Percentiles rank a stretch among this genome's conserved stretches.
Evolutionary conservation across 2,113 vertebrate genomes (phyloP).

Genomic region (Callipepla californica): DNA sequence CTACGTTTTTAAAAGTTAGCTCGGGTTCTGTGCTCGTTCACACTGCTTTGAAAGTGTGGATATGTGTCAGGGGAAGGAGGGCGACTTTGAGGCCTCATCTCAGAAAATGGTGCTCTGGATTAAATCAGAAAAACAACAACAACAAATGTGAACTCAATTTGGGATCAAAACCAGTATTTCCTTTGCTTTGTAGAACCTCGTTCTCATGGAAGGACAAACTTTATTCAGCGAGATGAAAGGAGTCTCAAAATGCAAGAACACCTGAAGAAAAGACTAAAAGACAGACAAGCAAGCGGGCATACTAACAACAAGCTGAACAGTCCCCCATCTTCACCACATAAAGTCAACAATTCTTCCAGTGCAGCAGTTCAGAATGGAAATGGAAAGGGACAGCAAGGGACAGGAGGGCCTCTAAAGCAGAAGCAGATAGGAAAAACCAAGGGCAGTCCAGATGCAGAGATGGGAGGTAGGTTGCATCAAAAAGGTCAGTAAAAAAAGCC

Average conservation of each 20-base stretch:
- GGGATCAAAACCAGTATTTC: not conserved
- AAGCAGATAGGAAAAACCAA: conserved; percentile 76
- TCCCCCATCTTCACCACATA: conserved; percentile 76
- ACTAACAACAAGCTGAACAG: conserved; percentile 75
- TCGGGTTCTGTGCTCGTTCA: not conserved
- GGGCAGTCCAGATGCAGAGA: conserved; percentile 62
- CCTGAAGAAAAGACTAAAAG: conserved; percentile 81
- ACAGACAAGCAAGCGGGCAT: conserved; percentile 72
- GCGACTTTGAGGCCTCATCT: no score
- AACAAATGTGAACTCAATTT: not conserved
- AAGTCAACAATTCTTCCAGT: conserved; percentile 55
- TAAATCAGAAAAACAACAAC: not conserved
- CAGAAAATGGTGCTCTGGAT: not conserved
- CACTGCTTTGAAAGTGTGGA: not conserved
- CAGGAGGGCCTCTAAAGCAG: conserved; percentile 69
- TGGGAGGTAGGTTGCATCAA: conserved; percentile 67
- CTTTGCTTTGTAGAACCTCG: conserved; percentile 70
- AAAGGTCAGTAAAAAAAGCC: not conserved
- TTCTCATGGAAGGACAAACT: conserved; percentile 77
- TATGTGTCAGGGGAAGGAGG: not conserved
- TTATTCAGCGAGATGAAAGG: conserved; percentile 79
- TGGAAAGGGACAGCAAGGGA: conserved; percentile 70
- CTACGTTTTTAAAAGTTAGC: not conserved
- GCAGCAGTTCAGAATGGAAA: conserved; percentile 70
- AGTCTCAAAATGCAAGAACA: conserved; percentile 81